Evolutionary conservation across 2,113 vertebrate genomes (phyloP).

Genomic region (Aythya baeri): DNA sequence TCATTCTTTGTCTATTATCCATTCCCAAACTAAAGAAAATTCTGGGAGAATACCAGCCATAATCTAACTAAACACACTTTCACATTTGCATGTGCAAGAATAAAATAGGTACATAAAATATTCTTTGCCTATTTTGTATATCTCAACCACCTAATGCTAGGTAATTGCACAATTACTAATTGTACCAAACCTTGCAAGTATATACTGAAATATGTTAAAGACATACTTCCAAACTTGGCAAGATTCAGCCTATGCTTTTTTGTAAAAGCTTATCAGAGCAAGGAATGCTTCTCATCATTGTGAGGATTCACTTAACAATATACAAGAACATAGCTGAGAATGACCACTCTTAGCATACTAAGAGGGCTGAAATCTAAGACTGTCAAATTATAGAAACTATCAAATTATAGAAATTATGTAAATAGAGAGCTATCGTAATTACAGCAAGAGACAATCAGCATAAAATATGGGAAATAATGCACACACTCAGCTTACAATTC

Average conservation of each 20-base stretch:
- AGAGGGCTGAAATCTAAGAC: neutral
- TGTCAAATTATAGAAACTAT: neutral
- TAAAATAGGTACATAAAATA: neutral
- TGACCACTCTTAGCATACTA: neutral
- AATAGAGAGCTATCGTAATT: neutral
- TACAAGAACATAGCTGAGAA: neutral
- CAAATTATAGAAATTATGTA: neutral
- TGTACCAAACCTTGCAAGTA: neutral
- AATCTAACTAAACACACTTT: neutral
- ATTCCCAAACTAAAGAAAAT: neutral
- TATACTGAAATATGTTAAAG: neutral
- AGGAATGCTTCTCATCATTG: neutral
- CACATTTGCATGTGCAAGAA: neutral
- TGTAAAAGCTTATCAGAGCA: neutral
- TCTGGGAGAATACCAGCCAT: neutral
- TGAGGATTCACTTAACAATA: neutral
- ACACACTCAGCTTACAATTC: neutral
- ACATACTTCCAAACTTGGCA: neutral
- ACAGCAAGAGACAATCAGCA: neutral
- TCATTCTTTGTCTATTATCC: neutral
- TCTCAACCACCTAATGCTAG: neutral
- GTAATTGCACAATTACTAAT: neutral
- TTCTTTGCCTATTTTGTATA: neutral
- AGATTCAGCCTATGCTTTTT: neutral
- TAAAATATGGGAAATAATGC: neutral